These are phyloP conservation scores for Ophraella communa DNA, from an alignment of 2,888 invertebrate genomes.

Conservation along the genomic window DNA sequence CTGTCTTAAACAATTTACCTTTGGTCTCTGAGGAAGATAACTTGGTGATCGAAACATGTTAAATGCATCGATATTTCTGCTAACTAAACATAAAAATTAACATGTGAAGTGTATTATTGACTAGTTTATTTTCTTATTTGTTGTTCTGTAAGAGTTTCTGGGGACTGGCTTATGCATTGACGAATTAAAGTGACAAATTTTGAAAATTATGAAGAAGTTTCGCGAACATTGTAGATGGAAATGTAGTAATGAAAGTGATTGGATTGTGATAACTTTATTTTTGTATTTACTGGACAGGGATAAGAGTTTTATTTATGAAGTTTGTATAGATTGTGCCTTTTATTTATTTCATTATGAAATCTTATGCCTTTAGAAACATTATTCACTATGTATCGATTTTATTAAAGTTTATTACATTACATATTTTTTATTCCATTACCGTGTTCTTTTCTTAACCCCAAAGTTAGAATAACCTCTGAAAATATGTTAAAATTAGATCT, in stretches of 20 bases:
- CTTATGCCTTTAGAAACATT: constrained; percentile 53
- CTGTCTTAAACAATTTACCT: too few species aligned
- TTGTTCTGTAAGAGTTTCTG: not conserved
- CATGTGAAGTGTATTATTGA: too few species aligned
- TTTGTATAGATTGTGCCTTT: constrained; percentile 59
- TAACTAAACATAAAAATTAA: too few species aligned
- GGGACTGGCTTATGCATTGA: not conserved
- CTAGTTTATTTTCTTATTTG: too few species aligned
- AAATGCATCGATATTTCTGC: too few species aligned
- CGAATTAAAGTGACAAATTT: not conserved
- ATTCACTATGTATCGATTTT: constrained; percentile 53
- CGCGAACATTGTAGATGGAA: constrained; percentile 35
- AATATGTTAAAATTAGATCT: too few species aligned
- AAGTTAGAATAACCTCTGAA: too few species aligned
- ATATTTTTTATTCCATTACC: not conserved
- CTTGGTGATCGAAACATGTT: too few species aligned
- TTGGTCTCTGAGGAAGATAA: too few species aligned
- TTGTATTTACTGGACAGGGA: constrained; percentile 53
- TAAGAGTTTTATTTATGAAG: constrained; percentile 52
- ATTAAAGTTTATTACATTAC: constrained; percentile 50
- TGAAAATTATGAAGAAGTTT: not conserved
- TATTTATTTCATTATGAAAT: constrained; percentile 56
- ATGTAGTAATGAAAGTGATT: constrained; percentile 43
- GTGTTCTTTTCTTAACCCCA: not conserved
- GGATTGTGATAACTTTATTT: constrained; percentile 61